These are phyloP conservation scores for Oreochromis tanganicae DNA, from an alignment of 2,113 vertebrate species.

Conservation along the genomic window DNA sequence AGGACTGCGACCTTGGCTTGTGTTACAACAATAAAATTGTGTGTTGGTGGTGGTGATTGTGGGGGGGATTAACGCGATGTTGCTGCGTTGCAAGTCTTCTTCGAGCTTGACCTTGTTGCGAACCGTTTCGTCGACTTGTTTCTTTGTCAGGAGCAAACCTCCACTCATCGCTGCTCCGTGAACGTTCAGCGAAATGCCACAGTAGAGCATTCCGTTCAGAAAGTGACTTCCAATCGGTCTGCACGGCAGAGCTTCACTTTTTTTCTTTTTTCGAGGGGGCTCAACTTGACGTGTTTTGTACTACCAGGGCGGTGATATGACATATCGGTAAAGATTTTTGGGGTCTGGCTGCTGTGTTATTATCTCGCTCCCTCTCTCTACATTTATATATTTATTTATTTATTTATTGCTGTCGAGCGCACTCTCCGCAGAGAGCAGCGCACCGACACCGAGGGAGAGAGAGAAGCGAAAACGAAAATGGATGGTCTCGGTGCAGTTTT, in stretches of 20 bases:
- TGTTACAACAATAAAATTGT: slow-evolving; percentile 12
- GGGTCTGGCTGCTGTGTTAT: not conserved
- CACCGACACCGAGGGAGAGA: slow-evolving; percentile 13
- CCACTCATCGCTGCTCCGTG: not conserved
- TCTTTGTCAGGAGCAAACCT: slow-evolving; percentile 56
- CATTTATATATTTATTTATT: not conserved
- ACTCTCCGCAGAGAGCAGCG: slow-evolving; percentile 40
- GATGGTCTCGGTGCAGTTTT: not conserved
- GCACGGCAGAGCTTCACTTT: not conserved
- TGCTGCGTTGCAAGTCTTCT: not conserved
- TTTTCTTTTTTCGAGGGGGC: not conserved
- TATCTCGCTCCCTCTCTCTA: slow-evolving; percentile 1
- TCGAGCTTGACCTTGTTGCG: slow-evolving; percentile 68
- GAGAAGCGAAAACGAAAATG: slow-evolving; percentile 12
- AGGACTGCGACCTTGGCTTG: slow-evolving; percentile 51
- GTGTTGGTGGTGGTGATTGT: not conserved
- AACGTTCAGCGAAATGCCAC: slow-evolving; percentile 54
- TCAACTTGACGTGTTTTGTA: not conserved
- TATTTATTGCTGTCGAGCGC: slow-evolving; percentile 18
- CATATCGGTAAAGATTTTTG: not conserved
- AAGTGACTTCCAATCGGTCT: slow-evolving; percentile 36
- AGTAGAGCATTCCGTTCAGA: not conserved
- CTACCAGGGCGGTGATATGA: not conserved
- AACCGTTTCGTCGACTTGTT: slow-evolving; percentile 50
- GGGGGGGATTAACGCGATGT: not conserved